Conservation (phyloP, 2,888 invertebrate species). For the Eilema caniola region DNA sequence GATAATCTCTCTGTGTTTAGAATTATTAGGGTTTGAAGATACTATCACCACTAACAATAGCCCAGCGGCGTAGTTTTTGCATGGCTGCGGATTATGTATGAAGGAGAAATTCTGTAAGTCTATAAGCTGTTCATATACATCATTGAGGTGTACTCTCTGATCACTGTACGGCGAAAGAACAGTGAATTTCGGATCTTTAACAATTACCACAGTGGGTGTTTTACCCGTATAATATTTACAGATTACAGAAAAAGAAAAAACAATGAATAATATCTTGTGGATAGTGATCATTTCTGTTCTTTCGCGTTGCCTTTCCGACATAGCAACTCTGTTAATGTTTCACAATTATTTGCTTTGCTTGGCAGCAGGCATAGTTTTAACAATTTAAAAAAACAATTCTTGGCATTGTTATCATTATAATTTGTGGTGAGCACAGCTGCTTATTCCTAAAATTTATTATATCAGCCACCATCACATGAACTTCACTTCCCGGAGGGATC, state of each 20-base stretch:
- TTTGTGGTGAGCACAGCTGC: background rate
- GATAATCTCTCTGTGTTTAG: conserved; percentile 89
- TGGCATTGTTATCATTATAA: background rate
- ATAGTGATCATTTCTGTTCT: conserved; percentile 58
- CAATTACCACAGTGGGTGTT: conserved; percentile 41
- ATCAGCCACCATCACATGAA: too few species aligned
- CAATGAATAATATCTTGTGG: conserved; percentile 55
- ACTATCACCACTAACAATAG: conserved; percentile 89
- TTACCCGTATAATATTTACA: conserved; percentile 56
- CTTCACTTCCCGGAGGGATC: background rate
- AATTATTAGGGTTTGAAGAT: conserved; percentile 90
- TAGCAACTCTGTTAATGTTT: conserved; percentile 27
- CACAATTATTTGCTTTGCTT: background rate
- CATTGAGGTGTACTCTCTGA: conserved; percentile 49
- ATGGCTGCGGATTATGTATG: conserved; percentile 86
- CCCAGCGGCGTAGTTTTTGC: conserved; percentile 71
- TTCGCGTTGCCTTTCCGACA: conserved; percentile 57
- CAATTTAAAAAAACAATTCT: background rate
- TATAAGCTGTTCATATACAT: conserved; percentile 75
- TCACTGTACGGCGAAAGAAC: conserved; percentile 63
- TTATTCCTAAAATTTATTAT: too few species aligned
- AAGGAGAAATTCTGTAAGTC: conserved; percentile 89
- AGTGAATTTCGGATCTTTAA: conserved; percentile 63
- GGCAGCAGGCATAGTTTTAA: background rate
- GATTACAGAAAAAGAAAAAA: conserved; percentile 52